Evolutionary conservation across 2,113 vertebrate genomes (phyloP).

Genomic region (Gorilla gorilla): DNA sequence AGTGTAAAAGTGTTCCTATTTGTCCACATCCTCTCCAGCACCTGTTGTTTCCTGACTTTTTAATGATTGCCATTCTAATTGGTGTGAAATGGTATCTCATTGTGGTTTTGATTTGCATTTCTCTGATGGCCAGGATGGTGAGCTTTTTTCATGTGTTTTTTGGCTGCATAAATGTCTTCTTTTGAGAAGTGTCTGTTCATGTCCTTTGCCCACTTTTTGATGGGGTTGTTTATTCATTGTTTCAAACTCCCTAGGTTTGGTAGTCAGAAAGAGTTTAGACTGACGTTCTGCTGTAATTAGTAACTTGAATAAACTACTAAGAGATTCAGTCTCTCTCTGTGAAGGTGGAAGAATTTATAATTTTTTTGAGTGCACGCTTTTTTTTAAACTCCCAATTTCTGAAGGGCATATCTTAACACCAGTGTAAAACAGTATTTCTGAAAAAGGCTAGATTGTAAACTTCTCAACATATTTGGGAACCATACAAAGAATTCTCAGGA

Average conservation of each 20-base stretch:
- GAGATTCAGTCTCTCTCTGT: not conserved
- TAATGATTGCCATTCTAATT: too few species aligned
- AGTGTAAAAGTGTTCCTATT: too few species aligned
- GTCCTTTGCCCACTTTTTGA: too few species aligned
- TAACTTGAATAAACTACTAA: not conserved
- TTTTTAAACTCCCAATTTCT: not conserved
- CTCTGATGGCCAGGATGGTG: too few species aligned
- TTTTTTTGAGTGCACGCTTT: not conserved
- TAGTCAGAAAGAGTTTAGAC: not conserved
- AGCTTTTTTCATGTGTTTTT: too few species aligned
- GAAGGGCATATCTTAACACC: not conserved
- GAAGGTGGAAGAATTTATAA: not conserved
- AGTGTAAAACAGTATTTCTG: conserved; percentile 33
- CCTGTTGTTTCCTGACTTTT: too few species aligned
- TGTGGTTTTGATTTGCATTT: too few species aligned
- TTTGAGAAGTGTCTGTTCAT: too few species aligned
- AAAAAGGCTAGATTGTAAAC: not conserved
- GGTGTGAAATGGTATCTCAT: too few species aligned
- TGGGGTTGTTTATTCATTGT: not conserved
- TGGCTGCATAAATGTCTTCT: too few species aligned
- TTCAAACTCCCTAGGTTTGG: not conserved
- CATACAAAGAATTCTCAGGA: not conserved
- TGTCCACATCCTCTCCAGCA: too few species aligned
- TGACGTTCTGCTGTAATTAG: not conserved
- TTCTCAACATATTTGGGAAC: not conserved